Evolutionary conservation across 2,797 vertebrate genomes (phyloP).

Genomic region (Vespertilio murinus): DNA sequence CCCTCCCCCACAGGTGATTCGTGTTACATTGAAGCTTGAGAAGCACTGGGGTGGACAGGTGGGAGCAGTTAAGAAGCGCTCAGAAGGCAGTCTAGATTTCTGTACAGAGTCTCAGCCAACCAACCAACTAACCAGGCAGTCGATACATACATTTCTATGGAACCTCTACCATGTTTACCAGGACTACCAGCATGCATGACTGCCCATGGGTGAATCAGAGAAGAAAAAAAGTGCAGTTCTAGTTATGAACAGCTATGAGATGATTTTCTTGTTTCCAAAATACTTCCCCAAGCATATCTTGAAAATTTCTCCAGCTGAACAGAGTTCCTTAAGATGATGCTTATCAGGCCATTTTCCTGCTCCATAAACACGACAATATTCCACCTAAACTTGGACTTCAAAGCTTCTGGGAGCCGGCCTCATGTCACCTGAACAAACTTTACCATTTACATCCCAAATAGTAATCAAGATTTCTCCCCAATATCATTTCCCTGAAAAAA

Average conservation of each 20-base stretch:
- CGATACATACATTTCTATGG: background rate
- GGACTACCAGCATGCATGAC: background rate
- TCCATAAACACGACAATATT: background rate
- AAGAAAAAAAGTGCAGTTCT: background rate
- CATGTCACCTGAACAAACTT: background rate
- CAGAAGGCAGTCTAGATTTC: background rate
- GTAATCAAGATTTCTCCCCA: background rate
- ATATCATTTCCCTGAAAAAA: background rate
- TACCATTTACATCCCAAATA: background rate
- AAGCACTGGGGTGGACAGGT: background rate
- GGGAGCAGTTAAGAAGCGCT: background rate
- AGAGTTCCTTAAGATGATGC: background rate
- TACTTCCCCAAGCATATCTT: background rate
- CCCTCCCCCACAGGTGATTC: background rate
- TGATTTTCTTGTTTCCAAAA: constrained; percentile 13
- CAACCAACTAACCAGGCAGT: background rate
- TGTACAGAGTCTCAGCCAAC: background rate
- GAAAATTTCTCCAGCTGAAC: background rate
- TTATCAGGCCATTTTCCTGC: background rate
- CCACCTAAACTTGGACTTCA: background rate
- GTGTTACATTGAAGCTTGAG: background rate
- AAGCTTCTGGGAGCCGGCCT: background rate
- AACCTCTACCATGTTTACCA: background rate
- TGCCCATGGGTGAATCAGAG: background rate
- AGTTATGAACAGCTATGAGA: background rate